phyloP scores from a whole-genome alignment of 30 jellyfish, hydroid and myxozoan species.

The Hydractinia echinata region DNA sequence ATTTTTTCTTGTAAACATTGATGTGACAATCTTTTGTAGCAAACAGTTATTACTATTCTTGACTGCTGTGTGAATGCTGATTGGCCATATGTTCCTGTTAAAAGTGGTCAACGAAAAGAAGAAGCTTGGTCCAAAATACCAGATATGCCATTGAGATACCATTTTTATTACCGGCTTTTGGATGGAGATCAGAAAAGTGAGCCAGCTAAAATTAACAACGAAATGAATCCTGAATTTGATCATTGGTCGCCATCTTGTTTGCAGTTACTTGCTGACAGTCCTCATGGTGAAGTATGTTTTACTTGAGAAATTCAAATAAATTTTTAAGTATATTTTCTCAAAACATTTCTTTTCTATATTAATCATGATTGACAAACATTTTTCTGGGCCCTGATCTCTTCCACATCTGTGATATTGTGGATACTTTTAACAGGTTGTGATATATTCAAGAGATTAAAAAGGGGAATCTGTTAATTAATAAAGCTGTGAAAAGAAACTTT shows the following conservation, averaged over 20 bases:
- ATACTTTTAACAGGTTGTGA: too few species aligned
- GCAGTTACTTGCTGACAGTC: conserved; percentile 46
- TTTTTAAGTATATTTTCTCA: too few species aligned
- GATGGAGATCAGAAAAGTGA: conserved; percentile 78
- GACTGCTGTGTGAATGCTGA: conserved; percentile 78
- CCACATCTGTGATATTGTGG: too few species aligned
- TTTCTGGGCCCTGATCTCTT: too few species aligned
- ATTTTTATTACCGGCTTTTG: conserved; percentile 62
- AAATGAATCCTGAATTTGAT: conserved; percentile 36
- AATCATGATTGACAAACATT: too few species aligned
- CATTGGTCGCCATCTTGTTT: conserved; percentile 53
- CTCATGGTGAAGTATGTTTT: conserved; percentile 33
- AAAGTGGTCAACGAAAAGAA: conserved; percentile 41
- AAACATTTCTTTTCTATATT: too few species aligned
- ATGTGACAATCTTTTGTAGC: conserved; percentile 20
- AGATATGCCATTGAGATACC: conserved; percentile 77
- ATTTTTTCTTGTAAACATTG: background rate
- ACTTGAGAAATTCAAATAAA: too few species aligned
- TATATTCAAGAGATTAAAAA: too few species aligned
- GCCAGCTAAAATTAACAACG: conserved; percentile 40
- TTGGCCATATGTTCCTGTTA: conserved; percentile 73
- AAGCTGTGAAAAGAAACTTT: too few species aligned
- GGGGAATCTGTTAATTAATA: too few species aligned
- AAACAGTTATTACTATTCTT: conserved; percentile 69
- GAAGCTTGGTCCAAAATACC: conserved; percentile 77